Evolutionary conservation across 2,888 invertebrate species (phyloP), one percentile per base, ranked within the genome.

Genomic region (Torymus auratus): DNA sequence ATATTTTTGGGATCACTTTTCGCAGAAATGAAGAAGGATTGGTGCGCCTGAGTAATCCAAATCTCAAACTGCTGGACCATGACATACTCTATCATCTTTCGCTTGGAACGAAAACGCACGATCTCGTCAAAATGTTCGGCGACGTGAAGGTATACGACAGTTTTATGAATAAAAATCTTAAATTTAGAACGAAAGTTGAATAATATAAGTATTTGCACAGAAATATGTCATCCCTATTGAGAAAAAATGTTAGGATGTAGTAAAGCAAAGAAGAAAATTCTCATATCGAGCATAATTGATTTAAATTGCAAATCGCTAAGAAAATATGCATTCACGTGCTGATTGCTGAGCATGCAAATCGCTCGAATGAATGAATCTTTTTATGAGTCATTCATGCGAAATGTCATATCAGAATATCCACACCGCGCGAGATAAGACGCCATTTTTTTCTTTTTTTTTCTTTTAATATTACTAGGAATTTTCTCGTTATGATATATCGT

Each of bases 61-160:
- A 82, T 41, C 15, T 84, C 10, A 55, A 78, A 20, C 7, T 61
- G 4, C n/a, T 82, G 56, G 75, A 83, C 17, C 58, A 79, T 0
- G 84, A 84, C 41, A 70, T 82, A 11, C 76, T 84, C 1, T 84
- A 84, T 50, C 84, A 84, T 23, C 58, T 84, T 14, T 69, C 67
- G 0, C 76, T 84, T 4, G 82, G 71, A 2, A 84, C 78, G 7
- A n/a, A 58, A 5, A 28, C 60, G 7, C 76, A 84, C 62, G 82
- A 84, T 75, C 81, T 84, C n/a, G 82, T 80, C 15, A 65, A 81
- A 52, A 78, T 83, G 74, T 84, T 84, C 61, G 84, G 84, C 28
- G 83, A 84, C 17, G 82, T 84, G 1, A 82, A 83, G 81, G 84
- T 84, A 60, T 41, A n/a, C n/a, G 41, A 41, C 7, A 7, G 7